A percentile compares a stretch with the other conserved stretches of the same genome.
Conservation (phyloP, 30 jellyfish, hydroid and myxozoan species). For the Rhopilema esculentum region DNA sequence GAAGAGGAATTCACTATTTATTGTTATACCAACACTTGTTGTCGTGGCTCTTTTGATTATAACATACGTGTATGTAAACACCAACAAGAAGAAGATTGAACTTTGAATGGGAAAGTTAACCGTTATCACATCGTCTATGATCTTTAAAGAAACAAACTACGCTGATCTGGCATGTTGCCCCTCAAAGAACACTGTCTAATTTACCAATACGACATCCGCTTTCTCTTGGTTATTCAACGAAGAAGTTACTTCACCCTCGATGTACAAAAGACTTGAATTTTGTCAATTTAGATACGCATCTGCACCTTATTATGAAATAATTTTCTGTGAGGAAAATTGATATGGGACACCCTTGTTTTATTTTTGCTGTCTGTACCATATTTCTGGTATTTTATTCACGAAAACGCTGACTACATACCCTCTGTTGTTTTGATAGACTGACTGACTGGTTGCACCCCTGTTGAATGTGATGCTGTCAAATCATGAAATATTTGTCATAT, state of each 20-base stretch:
- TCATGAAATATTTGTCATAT: too few relatives aligned
- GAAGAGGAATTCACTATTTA: slow-evolving; percentile 62
- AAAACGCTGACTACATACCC: not conserved
- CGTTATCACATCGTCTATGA: not conserved
- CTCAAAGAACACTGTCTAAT: not conserved
- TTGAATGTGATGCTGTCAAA: too few relatives aligned
- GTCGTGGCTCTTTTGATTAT: slow-evolving; percentile 75
- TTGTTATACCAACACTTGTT: slow-evolving; percentile 85
- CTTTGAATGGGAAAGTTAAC: not conserved
- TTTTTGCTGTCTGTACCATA: too few relatives aligned
- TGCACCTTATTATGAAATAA: not conserved
- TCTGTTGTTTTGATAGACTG: too few relatives aligned
- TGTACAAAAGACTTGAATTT: too few relatives aligned
- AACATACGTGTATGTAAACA: slow-evolving; percentile 85
- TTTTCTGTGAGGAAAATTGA: too few relatives aligned
- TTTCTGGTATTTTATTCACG: not conserved
- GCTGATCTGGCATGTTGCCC: not conserved
- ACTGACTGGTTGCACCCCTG: too few relatives aligned
- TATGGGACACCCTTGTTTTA: too few relatives aligned
- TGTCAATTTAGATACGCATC: not conserved
- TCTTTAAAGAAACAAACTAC: not conserved
- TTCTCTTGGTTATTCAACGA: not conserved
- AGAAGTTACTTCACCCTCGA: not conserved
- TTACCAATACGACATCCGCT: not conserved
- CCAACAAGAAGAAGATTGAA: slow-evolving; percentile 64